Evolutionary conservation across 2,113 vertebrate genomes (phyloP).

Genomic region (Salvelinus fontinalis): DNA sequence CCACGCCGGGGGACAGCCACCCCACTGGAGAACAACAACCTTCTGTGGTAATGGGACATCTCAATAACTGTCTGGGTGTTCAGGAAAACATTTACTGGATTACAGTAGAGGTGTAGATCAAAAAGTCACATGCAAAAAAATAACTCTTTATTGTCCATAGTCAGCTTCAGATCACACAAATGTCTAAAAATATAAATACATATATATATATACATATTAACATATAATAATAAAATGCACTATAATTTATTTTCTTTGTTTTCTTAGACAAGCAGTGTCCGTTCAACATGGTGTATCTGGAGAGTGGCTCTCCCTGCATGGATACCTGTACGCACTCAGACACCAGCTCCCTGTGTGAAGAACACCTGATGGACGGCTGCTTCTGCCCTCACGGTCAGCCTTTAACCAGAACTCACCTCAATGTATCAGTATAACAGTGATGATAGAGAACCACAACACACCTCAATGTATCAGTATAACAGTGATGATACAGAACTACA

Average conservation of each 20-base stretch:
- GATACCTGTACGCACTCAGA: constrained; percentile 86
- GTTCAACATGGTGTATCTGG: constrained; percentile 86
- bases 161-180: background rate
- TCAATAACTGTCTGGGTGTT: background rate
- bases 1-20: constrained; percentile 83
- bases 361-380: constrained; percentile 92
- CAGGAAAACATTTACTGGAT: background rate
- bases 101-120: background rate
- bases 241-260: background rate
- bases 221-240: background rate
- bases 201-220: background rate
- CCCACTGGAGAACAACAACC: constrained; percentile 80
- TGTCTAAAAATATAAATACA: no score
- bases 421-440: background rate
- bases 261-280: constrained; percentile 84
- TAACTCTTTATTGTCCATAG: no score
- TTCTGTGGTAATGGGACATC: constrained; percentile 82
- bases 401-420: no score
- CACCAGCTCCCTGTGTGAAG: constrained; percentile 85
- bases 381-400: constrained; percentile 89
- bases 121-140: background rate
- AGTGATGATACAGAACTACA: background rate
- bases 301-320: constrained; percentile 89
- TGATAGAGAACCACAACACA: background rate
- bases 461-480: background rate